These are phyloP conservation scores for Ovibos moschatus DNA, from an alignment of 2,113 vertebrate species.

Conservation along the genomic window DNA sequence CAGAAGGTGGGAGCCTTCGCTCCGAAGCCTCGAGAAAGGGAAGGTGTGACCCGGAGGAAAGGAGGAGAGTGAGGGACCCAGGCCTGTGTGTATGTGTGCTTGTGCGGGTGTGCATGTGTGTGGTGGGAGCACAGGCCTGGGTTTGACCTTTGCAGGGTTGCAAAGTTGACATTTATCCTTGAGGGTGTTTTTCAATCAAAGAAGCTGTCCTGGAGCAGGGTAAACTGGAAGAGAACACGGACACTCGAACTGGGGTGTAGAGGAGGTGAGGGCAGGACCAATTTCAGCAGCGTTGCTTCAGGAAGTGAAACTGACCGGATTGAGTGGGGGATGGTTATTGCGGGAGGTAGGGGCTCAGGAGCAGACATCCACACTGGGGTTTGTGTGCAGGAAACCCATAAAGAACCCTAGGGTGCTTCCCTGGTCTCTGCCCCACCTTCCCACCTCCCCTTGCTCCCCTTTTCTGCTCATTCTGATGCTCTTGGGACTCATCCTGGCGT, in stretches of 20 bases:
- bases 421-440: background rate
- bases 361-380: background rate
- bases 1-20: background rate
- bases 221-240: background rate
- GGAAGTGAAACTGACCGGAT: background rate
- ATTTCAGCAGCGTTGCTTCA: background rate
- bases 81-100: background rate
- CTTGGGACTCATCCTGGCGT: background rate
- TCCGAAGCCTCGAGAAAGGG: background rate
- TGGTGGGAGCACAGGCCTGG: background rate
- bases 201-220: background rate
- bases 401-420: background rate
- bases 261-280: background rate
- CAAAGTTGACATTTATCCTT: background rate
- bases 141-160: background rate
- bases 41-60: too few relatives aligned
- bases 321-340: background rate
- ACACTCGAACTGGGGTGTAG: background rate
- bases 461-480: background rate
- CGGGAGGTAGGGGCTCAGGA: background rate
- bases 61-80: background rate
- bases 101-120: background rate
- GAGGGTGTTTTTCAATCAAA: background rate
- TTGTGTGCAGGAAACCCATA: background rate
- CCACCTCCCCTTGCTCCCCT: background rate